These are phyloP conservation scores for Catharus bicknelli DNA, from an alignment of 2,113 vertebrate species.

Conservation along the genomic window DNA sequence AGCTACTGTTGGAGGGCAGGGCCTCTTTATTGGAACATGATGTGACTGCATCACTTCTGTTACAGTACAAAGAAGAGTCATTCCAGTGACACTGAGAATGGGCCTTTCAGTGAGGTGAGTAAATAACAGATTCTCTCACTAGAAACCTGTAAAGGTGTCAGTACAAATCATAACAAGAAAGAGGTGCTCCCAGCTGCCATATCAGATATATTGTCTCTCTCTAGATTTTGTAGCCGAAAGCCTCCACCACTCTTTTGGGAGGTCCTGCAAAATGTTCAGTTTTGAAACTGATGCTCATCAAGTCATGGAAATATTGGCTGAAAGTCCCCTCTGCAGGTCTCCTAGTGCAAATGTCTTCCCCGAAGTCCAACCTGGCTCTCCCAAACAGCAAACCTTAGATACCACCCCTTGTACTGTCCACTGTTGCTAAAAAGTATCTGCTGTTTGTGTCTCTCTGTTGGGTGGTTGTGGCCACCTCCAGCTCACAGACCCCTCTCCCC, in stretches of 20 bases:
- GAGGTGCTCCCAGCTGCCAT: neutral
- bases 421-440: neutral
- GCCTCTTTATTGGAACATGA: constrained; percentile 1
- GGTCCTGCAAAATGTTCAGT: neutral
- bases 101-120: neutral
- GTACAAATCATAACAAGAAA: neutral
- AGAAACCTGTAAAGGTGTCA: neutral
- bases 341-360: neutral
- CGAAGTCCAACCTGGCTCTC: neutral
- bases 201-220: neutral
- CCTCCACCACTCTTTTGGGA: neutral
- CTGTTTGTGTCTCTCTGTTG: neutral
- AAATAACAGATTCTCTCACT: neutral
- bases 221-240: neutral
- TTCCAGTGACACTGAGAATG: neutral
- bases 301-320: neutral
- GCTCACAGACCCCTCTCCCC: neutral
- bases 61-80: constrained; percentile 11
- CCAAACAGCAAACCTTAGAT: neutral
- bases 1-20: neutral
- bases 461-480: neutral
- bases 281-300: neutral
- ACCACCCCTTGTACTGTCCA: neutral
- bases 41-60: neutral
- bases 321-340: neutral